Conservation (phyloP, 1,140 invertebrate genomes). For the Dreissena rostriformis region DNA sequence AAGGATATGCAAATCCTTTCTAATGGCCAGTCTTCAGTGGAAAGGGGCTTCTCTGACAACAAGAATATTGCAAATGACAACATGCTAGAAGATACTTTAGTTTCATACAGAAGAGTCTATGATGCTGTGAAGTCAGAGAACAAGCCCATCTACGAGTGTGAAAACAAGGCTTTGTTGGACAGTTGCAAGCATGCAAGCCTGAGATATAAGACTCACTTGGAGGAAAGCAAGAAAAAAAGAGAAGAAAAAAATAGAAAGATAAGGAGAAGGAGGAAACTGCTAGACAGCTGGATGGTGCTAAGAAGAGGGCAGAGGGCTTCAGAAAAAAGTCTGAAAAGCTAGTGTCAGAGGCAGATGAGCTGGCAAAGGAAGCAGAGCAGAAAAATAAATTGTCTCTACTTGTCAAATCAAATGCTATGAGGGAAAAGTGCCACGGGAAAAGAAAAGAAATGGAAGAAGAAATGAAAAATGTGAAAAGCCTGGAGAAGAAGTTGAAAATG, state of each 20-base stretch:
- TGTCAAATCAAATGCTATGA: constrained; percentile 36
- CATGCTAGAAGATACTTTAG: constrained; percentile 29
- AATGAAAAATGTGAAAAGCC: constrained; percentile 25
- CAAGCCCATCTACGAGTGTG: constrained; percentile 22
- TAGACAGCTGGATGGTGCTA: constrained; percentile 28
- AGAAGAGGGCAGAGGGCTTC: constrained; percentile 23
- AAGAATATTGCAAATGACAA: constrained; percentile 31
- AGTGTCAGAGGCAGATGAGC: constrained; percentile 37
- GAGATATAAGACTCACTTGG: constrained; percentile 16
- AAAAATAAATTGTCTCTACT: constrained; percentile 30
- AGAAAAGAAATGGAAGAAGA: constrained; percentile 29
- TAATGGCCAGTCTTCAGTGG: constrained; percentile 39
- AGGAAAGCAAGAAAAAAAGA: constrained; percentile 25
- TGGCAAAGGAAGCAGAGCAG: constrained; percentile 40
- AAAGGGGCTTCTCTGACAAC: constrained; percentile 45
- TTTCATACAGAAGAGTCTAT: constrained; percentile 33
- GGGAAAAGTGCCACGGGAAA: constrained; percentile 34
- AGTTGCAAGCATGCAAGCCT: constrained; percentile 40
- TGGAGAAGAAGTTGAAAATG: constrained; percentile 30
- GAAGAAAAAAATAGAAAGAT: constrained; percentile 36
- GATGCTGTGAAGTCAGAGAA: constrained; percentile 23
- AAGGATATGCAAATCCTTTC: constrained; percentile 41
- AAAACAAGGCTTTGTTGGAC: constrained; percentile 12
- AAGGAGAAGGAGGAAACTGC: constrained; percentile 30
- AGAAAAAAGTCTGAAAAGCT: constrained; percentile 36